Evolutionary conservation across 2,797 vertebrate genomes (phyloP), one percentile per base, ranked within the genome.

Genomic region (Rhynchonycteris naso): DNA sequence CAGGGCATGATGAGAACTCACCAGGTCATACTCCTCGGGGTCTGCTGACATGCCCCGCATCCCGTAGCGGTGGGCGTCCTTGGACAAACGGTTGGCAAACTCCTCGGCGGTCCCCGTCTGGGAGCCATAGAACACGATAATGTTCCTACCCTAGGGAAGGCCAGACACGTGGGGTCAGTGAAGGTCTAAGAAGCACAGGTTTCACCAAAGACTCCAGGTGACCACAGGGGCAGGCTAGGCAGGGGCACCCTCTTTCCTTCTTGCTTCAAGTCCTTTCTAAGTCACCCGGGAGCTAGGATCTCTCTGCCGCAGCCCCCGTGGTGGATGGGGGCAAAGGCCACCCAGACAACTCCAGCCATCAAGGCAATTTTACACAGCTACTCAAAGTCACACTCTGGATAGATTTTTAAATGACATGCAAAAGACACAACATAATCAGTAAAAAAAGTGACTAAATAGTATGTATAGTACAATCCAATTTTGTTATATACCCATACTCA

Each of bases 71-170:
- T 99, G 99, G 88, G 99, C 99, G 0, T 99, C 99, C 98, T 99
- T 99, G 94, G 99, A 98, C 21, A 99, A 98, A 28, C 99, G 98
- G 98, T 99, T 99, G 89, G 99, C 98, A 98, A 99, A 99, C 96
- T 99, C 99, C 97, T 99, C 99, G 0, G 97, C 99, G 0, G 99
- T 99, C 63, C 99, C 99, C 0, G 99, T 99, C 98, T 99, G 99
- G 58, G 99, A 99, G 59, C 99, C 99, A 0, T 99, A 99, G 98
- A 99, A 99, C 81, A 99, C 99, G 43, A 99, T 98, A 1, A 99
- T 99, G 97, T 99, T 99, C 97, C 99, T 99, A 98, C 99, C 99
- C 97, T 97, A 99, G 96, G 33, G 94, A 78, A 94, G 18, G 85
- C 58, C 79, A 30, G 87, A 80, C 4, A 58, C 1, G 0, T 0